phyloP scores from a whole-genome alignment of 2,888 invertebrate genomes.

The Himalopsyche tibetana region DNA sequence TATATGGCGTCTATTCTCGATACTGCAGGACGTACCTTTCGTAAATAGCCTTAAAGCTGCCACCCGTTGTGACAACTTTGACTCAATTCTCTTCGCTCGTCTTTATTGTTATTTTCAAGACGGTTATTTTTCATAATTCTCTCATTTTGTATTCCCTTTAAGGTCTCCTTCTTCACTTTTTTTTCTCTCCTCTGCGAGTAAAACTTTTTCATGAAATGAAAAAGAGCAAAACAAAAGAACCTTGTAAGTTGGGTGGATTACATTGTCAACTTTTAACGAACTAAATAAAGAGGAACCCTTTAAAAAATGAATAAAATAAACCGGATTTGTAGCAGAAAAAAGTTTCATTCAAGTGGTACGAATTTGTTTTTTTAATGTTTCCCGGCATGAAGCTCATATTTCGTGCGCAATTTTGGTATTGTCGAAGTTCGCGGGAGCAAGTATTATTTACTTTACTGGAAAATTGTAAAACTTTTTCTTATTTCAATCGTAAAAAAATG shows the following conservation, averaged over 20 bases:
- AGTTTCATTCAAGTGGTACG: not conserved
- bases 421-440: too few relatives aligned
- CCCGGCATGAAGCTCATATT: not conserved
- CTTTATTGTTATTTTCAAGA: conserved; percentile 58
- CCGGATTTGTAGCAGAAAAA: conserved; percentile 39
- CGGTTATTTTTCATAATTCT: conserved; percentile 62
- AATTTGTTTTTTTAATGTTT: conserved; percentile 29
- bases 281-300: conserved; percentile 59
- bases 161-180: conserved; percentile 54
- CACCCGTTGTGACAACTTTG: conserved; percentile 57
- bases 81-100: conserved; percentile 56
- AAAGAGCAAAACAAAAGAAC: conserved; percentile 48
- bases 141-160: conserved; percentile 54
- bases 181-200: conserved; percentile 28
- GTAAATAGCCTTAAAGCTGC: conserved; percentile 38
- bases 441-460: too few relatives aligned
- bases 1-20: too few relatives aligned
- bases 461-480: too few relatives aligned
- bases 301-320: conserved; percentile 59
- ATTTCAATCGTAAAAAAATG: too few relatives aligned
- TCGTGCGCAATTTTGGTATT: too few relatives aligned
- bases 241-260: conserved; percentile 59
- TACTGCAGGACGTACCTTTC: not conserved
- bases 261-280: conserved; percentile 61
- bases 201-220: conserved; percentile 39